These are phyloP conservation scores for Holacanthella duospinosa DNA, from an alignment of 2,888 invertebrate species.

Conservation along the genomic window DNA sequence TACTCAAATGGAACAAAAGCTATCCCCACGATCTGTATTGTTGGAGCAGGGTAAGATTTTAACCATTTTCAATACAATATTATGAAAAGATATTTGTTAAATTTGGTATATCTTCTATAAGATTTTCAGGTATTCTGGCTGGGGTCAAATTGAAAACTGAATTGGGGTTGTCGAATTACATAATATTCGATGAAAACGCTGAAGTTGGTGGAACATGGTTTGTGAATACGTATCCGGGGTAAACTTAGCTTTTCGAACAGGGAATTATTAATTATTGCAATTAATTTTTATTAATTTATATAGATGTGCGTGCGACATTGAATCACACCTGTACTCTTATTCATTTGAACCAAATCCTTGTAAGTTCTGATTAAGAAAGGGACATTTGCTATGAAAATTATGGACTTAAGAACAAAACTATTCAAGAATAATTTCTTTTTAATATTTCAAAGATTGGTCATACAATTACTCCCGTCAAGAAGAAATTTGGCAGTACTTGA, in stretches of 20 bases:
- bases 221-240: not conserved
- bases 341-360: not conserved
- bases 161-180: not conserved
- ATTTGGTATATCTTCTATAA: not conserved
- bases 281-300: too few relatives aligned
- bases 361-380: too few relatives aligned
- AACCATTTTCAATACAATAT: too few relatives aligned
- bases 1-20: too few relatives aligned
- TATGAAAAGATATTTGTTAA: too few relatives aligned
- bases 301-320: not conserved
- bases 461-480: not conserved
- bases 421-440: too few relatives aligned
- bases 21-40: too few relatives aligned
- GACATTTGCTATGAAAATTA: too few relatives aligned
- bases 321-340: not conserved
- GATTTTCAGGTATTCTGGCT: not conserved
- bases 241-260: too few relatives aligned
- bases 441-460: not conserved
- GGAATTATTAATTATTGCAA: too few relatives aligned
- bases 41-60: too few relatives aligned
- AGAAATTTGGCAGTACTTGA: not conserved
- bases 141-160: not conserved
- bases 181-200: not conserved
- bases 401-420: too few relatives aligned
- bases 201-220: not conserved